Percentiles rank a stretch among this genome's conserved stretches.
Evolutionary conservation across 2,888 invertebrate species (phyloP).

Genomic region (Acronicta aceris): DNA sequence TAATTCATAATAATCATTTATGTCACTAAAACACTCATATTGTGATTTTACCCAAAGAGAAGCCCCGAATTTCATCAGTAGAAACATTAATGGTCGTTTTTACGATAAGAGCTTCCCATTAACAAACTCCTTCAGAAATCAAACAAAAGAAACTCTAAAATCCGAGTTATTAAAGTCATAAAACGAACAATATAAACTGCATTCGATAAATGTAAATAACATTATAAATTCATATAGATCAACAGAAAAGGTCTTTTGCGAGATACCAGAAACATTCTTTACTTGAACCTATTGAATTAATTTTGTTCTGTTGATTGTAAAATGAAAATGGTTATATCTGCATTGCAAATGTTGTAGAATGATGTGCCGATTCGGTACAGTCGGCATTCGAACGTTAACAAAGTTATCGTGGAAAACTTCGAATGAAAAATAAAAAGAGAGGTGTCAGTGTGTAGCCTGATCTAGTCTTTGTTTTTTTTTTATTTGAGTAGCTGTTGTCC

Average conservation of each 20-base stretch:
- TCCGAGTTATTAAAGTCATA: conserved; percentile 1
- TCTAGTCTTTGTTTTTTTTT: background rate
- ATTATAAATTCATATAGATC: conserved; percentile 71
- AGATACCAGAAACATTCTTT: conserved; percentile 75
- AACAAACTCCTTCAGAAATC: conserved; percentile 1
- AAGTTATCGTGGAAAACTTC: conserved; percentile 58
- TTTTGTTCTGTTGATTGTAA: conserved; percentile 85
- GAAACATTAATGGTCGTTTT: background rate
- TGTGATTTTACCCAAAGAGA: background rate
- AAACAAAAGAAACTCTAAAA: conserved; percentile 3
- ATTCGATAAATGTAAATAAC: conserved; percentile 54
- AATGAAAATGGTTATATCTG: conserved; percentile 81
- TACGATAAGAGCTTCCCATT: background rate
- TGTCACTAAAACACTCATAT: too few species aligned
- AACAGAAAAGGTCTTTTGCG: conserved; percentile 63
- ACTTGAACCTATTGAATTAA: conserved; percentile 78
- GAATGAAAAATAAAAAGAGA: conserved; percentile 47
- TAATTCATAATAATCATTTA: too few species aligned
- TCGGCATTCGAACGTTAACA: conserved; percentile 64
- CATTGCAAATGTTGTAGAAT: conserved; percentile 75
- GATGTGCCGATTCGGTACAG: conserved; percentile 57
- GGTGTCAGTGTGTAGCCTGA: conserved; percentile 15
- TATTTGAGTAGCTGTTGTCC: too few species aligned
- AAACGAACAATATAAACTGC: conserved; percentile 25
- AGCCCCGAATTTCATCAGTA: background rate